These are phyloP conservation scores for Troilus luridus DNA, from an alignment of 2,888 invertebrate genomes.

Conservation along the genomic window DNA sequence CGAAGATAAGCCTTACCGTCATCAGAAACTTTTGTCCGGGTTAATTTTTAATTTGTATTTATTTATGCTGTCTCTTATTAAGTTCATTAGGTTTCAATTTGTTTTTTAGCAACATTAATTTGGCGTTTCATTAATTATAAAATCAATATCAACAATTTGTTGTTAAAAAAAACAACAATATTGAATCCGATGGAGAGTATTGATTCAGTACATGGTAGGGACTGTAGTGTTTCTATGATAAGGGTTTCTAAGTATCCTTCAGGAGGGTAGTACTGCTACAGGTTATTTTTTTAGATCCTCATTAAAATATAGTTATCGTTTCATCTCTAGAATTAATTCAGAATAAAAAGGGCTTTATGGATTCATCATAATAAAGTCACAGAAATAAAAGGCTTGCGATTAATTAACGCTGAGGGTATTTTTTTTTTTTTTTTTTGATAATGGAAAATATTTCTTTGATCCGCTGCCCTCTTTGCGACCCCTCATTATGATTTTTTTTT, in stretches of 20 bases:
- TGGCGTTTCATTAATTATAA: no score
- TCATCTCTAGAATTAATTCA: background rate
- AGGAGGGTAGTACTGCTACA: no score
- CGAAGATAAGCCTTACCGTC: background rate
- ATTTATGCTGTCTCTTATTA: no score
- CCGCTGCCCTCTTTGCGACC: background rate
- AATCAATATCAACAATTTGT: no score
- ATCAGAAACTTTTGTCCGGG: background rate
- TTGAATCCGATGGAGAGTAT: no score
- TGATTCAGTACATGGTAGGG: no score
- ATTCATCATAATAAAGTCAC: background rate
- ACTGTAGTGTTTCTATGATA: no score
- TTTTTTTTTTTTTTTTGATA: background rate
- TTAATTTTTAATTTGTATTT: background rate
- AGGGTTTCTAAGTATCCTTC: no score
- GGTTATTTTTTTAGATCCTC: background rate
- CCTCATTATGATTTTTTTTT: background rate
- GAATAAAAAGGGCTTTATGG: background rate
- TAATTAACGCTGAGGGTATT: background rate
- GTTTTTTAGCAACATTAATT: no score
- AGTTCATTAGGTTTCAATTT: no score
- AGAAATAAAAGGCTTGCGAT: background rate
- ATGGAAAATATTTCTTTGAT: background rate
- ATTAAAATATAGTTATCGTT: background rate
- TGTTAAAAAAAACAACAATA: no score